A percentile compares a stretch with the other conserved stretches of the same genome.
Evolutionary conservation across 2,113 vertebrate genomes (phyloP).

Genomic region (Vidua macroura): DNA sequence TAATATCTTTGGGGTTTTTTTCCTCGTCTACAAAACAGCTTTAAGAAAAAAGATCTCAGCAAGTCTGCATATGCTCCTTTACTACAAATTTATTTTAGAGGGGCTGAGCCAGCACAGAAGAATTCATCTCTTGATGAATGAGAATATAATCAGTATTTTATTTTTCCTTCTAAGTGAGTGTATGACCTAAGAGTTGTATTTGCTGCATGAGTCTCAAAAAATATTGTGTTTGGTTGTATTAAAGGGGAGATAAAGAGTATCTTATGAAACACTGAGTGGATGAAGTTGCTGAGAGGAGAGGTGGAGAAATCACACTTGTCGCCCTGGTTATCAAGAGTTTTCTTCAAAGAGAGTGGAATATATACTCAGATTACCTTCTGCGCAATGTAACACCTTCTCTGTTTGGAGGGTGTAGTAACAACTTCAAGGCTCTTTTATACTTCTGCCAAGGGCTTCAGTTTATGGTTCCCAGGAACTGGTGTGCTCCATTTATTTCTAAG

Average conservation of each 20-base stretch:
- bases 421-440: background rate
- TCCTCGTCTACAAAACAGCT: background rate
- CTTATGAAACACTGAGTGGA: background rate
- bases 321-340: too few relatives aligned
- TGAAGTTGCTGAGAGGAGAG: background rate
- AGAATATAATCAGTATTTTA: background rate
- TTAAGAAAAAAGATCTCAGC: background rate
- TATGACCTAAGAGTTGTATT: background rate
- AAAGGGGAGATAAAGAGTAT: background rate
- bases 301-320: background rate
- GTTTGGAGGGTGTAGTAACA: background rate
- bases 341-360: background rate
- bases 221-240: background rate
- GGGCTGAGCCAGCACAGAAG: background rate
- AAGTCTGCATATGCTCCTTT: background rate
- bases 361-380: background rate
- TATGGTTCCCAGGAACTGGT: background rate
- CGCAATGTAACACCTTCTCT: background rate
- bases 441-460: background rate
- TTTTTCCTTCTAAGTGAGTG: background rate
- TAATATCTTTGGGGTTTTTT: fast-evolving
- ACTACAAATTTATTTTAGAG: background rate
- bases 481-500: background rate
- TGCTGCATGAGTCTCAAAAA: background rate
- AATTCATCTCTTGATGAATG: background rate